Evolutionary conservation across 2,888 invertebrate species (phyloP), one percentile per base, ranked within the genome.

Genomic region (Dermolepida albohirtum): DNA sequence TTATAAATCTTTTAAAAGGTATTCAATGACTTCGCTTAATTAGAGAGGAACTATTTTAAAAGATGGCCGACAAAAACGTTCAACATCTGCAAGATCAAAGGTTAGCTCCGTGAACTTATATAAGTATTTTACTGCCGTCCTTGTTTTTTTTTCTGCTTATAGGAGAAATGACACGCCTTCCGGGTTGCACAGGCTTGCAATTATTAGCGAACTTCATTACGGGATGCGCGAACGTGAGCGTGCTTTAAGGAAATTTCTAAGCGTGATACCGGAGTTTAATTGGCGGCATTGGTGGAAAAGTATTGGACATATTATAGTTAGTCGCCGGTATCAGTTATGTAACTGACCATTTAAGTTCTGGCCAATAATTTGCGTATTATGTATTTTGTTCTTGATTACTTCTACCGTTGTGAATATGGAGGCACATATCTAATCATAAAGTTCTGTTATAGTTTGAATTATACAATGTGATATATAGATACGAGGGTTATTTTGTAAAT

Each of bases 1-100:
- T 78, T 79, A 79, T 75, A 72, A 73, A 76, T 76, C 77, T 74
- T 76, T 77, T 62, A 47, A 47, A 74, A 72, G 76, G 71, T 74
- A 75, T 74, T 75, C 73, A 75, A 75, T 74, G 77, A 76, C 73
- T 72, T 12, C 65, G 67, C 72, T 73, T 73, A 73, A 73, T 73
- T 73, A 73, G 70, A 73, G 72, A 73, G 72, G 71, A 72, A 72
- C 69, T 71, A 73, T 72, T 73, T 73, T 68, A 63, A 66, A 64
- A 70, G 69, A 68, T 70, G 59, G 54, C 67, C 34, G 59, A 71
- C 69, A 73, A 73, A 71, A 70, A 57, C 65, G 62, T 51, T 47
- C 69, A 70, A 67, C 71, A 73, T 72, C 73, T 72, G 70, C 70
- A 68, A 70, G 73, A 72, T 74, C 73, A 74, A 71, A 74, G 74